These are phyloP conservation scores for Lithobates pipiens DNA, from an alignment of 2,797 vertebrate genomes.

Conservation along the genomic window DNA sequence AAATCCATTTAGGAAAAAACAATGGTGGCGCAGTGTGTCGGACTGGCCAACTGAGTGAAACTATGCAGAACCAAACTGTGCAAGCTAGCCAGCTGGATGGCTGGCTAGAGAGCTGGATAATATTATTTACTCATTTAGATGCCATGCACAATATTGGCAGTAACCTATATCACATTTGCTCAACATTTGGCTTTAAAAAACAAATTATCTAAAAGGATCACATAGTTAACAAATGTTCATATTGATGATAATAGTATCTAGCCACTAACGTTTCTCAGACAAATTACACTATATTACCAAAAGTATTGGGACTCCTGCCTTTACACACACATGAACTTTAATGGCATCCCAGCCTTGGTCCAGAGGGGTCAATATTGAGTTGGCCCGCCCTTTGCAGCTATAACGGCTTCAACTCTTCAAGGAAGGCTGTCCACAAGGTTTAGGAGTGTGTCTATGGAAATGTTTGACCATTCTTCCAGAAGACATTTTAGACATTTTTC, in stretches of 20 bases:
- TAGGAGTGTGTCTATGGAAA: no score
- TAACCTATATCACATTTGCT: conserved; percentile 43
- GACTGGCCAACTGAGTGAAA: conserved; percentile 28
- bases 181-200: conserved; percentile 2
- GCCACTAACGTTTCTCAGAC: not conserved
- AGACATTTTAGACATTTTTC: no score
- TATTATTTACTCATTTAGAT: conserved; percentile 40
- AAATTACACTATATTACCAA: no score
- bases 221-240: not conserved
- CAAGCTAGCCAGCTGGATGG: conserved; percentile 22
- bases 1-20: conserved; percentile 7
- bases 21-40: conserved; percentile 11
- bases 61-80: conserved; percentile 30
- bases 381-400: no score
- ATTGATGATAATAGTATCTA: not conserved
- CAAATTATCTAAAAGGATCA: not conserved
- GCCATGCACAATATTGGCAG: conserved; percentile 39
- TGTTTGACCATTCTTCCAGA: no score
- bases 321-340: no score
- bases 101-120: conserved; percentile 18
- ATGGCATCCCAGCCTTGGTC: no score
- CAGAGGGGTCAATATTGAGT: no score
- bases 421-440: no score
- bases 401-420: no score
- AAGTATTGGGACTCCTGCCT: no score